Base-by-base conservation (phyloP, 2,113 vertebrate genomes). In the Coracopsis vasa region DNA sequence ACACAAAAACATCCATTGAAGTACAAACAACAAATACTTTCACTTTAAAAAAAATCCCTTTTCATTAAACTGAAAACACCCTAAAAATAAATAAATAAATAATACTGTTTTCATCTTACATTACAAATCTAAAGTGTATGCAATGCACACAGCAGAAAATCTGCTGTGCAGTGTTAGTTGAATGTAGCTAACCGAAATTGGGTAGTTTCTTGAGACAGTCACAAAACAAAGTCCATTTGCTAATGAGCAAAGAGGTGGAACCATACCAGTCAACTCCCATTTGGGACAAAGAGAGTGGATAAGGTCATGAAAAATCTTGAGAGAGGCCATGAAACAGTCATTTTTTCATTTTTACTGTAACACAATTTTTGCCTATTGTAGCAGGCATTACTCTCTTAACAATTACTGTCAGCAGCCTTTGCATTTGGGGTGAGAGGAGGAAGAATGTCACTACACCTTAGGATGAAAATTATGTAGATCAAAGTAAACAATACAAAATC, bases 51-150 rank as follows among this genome's bases (percentile, higher is more conserved):
- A 65, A 53, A 11, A n/a, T 45, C 21, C 37, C 13, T 39, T 92
- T 35, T 39, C 25, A 23, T 66, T 62, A 84, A 58, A 42, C 16
- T 47, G 27, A 74, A 89, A 94, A 48, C 13, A 69, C 13, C 56
- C 17, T 39, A 9, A 42, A 45, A 28, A 39, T 67, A 39, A 56
- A 33, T 9, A 27, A 50, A 9, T 8, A 53, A 54, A 54, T 33
- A 84, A 13, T 28, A 91, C 9, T n/a, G 24, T 12, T 82, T 82
- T 53, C 42, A 58, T 61, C 24, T 78, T 29, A 18, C 20, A 35
- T 28, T 60, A 61, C 39, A 67, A 84, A 53, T 27, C 45, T 0
- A 16, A 13, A 88, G 11, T 0, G 1, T 16, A n/a, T 1, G 8
- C n/a, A 86, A 70, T 3, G 13, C 20, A 47, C 16, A 13, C 0